Base-by-base conservation (phyloP, 2,888 invertebrate genomes). In the Craniophora ligustri region DNA sequence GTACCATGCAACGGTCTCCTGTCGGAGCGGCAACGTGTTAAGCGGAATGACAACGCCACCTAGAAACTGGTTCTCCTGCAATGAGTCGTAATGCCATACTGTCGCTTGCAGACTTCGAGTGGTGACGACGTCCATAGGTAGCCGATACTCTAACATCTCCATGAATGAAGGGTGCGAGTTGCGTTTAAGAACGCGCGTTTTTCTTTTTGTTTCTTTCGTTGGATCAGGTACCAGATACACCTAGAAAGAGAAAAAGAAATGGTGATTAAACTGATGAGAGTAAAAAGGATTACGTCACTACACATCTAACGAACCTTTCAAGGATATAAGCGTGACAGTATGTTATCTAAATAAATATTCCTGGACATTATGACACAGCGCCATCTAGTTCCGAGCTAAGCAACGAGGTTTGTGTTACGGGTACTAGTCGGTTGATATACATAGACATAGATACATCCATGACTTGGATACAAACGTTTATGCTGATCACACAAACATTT, bases 121-220 rank as follows among this genome's bases (percentile, higher is more conserved):
- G 80, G 95, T 95, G 11, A 98, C 95, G 32, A 96, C 95, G 40
- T 98, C 97, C 63, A 97, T 81, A 0, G 97, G 96, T 92, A 98
- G 95, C 57, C 98, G 95, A 81, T 98, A 99, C 82, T 98, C 98
- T 85, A 99, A 92, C 97, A 98, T 98, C 94, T 99, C 98, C 98
- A 99, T 99, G 90, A 98, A 99, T 13, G 98, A 98, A 0, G 99
- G 99, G 88, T 99, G 98, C 78, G 98, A 97, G 82, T 97, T 98
- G 70, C 97, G 96, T 76, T 97, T 96, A 1, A 98, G 96, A 1
- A 98, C 97, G 89, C 98, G 97, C 0, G 99, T 99, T 91, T 99
- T 99, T 44, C 98, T 94, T 89, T 99, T 99, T 11, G 99, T 99
- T 68, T 95, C 96, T 90, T 99, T 99, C 49, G 96, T 95, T 15